phyloP scores from a whole-genome alignment of 2,113 vertebrate genomes.

The Aleadryas rufinucha region DNA sequence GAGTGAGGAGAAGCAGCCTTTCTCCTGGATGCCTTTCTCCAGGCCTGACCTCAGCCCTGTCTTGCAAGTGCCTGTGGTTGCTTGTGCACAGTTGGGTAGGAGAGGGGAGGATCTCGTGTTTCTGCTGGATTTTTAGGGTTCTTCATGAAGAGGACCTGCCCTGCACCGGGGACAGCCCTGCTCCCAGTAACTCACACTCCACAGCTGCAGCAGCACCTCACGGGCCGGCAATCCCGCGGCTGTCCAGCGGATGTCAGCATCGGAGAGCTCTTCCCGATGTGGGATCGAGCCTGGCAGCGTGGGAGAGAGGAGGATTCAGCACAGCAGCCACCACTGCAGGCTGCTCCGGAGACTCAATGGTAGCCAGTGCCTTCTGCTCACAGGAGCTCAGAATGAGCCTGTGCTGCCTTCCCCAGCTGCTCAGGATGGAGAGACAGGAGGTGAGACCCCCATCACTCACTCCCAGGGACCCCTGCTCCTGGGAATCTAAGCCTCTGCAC shows the following conservation, averaged over 20 bases:
- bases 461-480: not conserved
- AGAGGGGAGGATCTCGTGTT: not conserved
- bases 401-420: not conserved
- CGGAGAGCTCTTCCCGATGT: rapidly evolving
- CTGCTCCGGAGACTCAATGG: not conserved
- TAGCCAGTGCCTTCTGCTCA: not conserved
- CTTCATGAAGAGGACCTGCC: not conserved
- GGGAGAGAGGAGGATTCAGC: not conserved
- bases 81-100: not conserved
- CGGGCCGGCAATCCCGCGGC: rapidly evolving
- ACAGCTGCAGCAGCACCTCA: not conserved
- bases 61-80: rapidly evolving
- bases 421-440: not conserved
- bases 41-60: not conserved
- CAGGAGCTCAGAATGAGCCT: not conserved
- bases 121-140: not conserved
- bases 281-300: not conserved
- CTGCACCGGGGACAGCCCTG: not conserved
- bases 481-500: not conserved
- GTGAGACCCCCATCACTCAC: not conserved
- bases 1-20: not conserved
- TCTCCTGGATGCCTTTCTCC: not conserved
- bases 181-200: rapidly evolving
- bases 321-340: not conserved
- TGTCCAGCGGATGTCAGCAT: not conserved